Evolutionary conservation across 2,888 invertebrate genomes (phyloP).

Genomic region (Tubulanus polymorphus): DNA sequence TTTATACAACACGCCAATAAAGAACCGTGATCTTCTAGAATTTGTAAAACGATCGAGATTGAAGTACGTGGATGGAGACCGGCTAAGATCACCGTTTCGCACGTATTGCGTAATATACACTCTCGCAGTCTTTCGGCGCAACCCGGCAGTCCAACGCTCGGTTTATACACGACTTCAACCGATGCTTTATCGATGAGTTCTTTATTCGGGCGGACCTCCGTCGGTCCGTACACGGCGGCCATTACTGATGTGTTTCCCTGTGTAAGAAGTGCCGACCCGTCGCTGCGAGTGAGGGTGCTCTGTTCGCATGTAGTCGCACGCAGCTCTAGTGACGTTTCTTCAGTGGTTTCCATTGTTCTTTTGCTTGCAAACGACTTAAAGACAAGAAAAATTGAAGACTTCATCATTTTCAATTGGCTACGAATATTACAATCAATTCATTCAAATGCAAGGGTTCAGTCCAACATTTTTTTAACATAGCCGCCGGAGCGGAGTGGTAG

Average conservation of each 20-base stretch:
- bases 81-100: constrained; percentile 69
- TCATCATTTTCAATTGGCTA: no score
- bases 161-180: constrained; percentile 74
- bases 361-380: no score
- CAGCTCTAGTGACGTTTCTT: constrained; percentile 2
- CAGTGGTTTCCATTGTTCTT: not conserved
- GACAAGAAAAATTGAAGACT: no score
- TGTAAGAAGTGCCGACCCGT: constrained; percentile 37
- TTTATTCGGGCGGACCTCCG: constrained; percentile 71
- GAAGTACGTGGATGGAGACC: constrained; percentile 76
- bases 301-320: constrained; percentile 31
- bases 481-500: no score
- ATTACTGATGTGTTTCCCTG: constrained; percentile 71
- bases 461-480: no score
- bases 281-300: constrained; percentile 34
- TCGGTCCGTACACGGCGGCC: constrained; percentile 77
- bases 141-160: constrained; percentile 72
- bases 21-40: constrained; percentile 67
- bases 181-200: constrained; percentile 73
- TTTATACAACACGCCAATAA: constrained; percentile 77
- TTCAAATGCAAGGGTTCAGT: no score
- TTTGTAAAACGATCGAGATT: constrained; percentile 76
- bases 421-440: no score
- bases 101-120: constrained; percentile 69
- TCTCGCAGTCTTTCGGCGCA: constrained; percentile 71